Percentiles rank a stretch among this genome's conserved stretches.
phyloP scores from a whole-genome alignment of 2,113 vertebrate species.

The Brachypodius melanocephalos region DNA sequence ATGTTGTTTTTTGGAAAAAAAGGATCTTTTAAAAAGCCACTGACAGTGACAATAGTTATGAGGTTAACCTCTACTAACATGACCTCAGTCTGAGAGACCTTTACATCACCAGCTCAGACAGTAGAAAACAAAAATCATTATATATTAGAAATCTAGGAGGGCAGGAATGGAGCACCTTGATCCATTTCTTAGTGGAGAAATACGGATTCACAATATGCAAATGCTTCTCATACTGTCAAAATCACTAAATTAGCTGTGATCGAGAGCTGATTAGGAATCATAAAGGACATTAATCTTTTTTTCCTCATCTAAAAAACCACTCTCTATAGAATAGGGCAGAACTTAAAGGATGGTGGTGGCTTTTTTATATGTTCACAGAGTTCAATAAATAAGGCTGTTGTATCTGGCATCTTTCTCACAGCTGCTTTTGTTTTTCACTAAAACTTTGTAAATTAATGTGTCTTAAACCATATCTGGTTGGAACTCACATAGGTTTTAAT shows the following conservation, averaged over 20 bases:
- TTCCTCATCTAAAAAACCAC: not conserved
- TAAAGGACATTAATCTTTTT: not conserved
- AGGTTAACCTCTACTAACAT: not conserved
- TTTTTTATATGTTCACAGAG: not conserved
- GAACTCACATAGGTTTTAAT: not conserved
- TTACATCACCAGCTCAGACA: not conserved
- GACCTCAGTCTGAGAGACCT: not conserved
- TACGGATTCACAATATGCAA: constrained; percentile 10
- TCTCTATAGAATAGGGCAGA: not conserved
- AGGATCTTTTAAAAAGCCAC: not conserved
- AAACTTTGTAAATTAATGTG: not conserved
- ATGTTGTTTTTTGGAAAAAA: not conserved
- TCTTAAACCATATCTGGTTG: not conserved
- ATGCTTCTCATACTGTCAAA: not conserved
- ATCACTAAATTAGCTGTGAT: not conserved
- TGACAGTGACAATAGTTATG: not conserved
- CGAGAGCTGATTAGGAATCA: not conserved
- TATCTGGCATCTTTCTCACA: not conserved
- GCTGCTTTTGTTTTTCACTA: not conserved
- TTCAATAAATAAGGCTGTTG: not conserved
- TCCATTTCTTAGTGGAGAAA: not conserved
- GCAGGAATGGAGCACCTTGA: not conserved
- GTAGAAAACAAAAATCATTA: not conserved
- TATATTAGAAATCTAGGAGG: not conserved
- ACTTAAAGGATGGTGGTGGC: not conserved